Evolutionary conservation across 2,113 vertebrate species (phyloP), one percentile per base, ranked within the genome.

Genomic region (Onychostoma macrolepis): DNA sequence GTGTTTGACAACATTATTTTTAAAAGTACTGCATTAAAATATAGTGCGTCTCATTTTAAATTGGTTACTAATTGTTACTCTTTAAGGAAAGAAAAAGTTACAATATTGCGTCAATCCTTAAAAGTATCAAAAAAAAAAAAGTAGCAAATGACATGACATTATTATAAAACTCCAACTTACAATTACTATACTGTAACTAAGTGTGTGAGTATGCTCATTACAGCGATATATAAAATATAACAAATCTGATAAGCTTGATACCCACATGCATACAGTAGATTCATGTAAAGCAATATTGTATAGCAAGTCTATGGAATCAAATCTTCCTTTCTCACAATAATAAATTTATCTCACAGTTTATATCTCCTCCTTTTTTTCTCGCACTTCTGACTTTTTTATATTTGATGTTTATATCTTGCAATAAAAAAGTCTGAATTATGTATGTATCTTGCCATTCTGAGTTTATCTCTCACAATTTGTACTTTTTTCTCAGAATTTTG

Each of bases 21-120:
- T 41, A 21, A 28, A 71, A 79, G 56, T 65, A 86, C 38, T 12
- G n/a, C 71, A 28, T 79, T 78, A 71, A 13, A 77, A 67, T 30
- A 71, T 30, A 56, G 19, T 69, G 69, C 3, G 28, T 17, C 41
- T 45, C 4, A 26, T 24, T 36, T 41, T 41, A 3, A n/a, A 61
- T n/a, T 4, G 7, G 21, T 41, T 74, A 15, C 24, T 72, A 72
- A 45, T 45, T 28, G 13, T 28, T 26, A 26, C 24, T 7, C 72
- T 75, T 41, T 74, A 41, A 4, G 0, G 8, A 21, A 10, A n/a
- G 1, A 43, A 38, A 41, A n/a, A 10, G 17, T 41, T 10, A 12
- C 41, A 15, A 4, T 26, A 38, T 43, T 36, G 12, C 6, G 6
- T 15, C 58, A 65, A 5, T 63, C 26, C 26, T 13, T 13, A 15